Evolutionary conservation across 2,797 vertebrate genomes (phyloP), one percentile per base, ranked within the genome.

Genomic region (Pseudocheirus occidentalis): DNA sequence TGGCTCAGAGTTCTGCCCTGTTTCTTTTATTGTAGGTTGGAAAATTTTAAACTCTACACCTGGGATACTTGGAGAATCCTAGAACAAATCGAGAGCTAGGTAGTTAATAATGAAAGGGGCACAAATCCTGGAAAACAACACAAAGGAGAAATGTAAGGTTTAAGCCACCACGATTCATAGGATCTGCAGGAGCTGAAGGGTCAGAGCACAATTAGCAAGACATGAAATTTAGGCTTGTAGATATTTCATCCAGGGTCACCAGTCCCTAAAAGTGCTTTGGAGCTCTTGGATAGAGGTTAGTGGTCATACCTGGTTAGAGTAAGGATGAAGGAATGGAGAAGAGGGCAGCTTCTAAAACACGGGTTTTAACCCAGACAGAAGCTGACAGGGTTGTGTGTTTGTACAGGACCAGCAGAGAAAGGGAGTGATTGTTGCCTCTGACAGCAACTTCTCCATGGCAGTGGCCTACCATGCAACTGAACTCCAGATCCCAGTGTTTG

Each of bases 381-480:
- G 40, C 40, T 87, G 52, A 90, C 50, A 55, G 29, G 27, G 52
- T 21, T 34, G 12, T 55, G n/a, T 0, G 24, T 94, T 21, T 93
- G 96, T 96, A 40, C 96, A 99, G 99, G 99, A 99, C 59, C 99
- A 99, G 98, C 99, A 99, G 97, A 99, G 98, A 94, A 99, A 99
- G 94, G 99, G 99, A 0, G 99, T 99, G 98, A 99, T 99, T 0
- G 99, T 99, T 97, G 99, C 99, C 94, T 98, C 98, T 0, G 99
- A 99, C 98, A 99, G 99, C 96, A 99, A 99, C 98, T 99, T 99
- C 97, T 99, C 99, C 95, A 98, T 99, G 99, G 99, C 99, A 0
- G 99, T 99, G 94, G 99, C 99, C n/a, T 98, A 99, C 96, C 99
- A 99, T 0, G 99, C 99, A 2, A 98, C 99, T 0, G 98, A 99